Percentiles rank a stretch among this genome's conserved stretches.
These are phyloP conservation scores for Notodonta dromedarius DNA, from an alignment of 2,888 invertebrate genomes.

Conservation along the genomic window DNA sequence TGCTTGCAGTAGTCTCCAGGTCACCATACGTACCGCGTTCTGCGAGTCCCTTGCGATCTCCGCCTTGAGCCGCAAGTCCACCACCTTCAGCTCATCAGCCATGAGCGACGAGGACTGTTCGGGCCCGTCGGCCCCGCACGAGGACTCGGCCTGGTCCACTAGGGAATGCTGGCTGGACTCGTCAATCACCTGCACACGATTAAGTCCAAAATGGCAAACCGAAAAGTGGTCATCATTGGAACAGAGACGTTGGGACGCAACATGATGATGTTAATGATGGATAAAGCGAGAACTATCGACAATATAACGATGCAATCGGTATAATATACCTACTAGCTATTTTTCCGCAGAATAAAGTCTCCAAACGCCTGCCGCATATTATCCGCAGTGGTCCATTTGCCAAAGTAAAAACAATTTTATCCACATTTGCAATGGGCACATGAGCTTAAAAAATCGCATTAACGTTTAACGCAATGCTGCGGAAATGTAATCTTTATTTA, in stretches of 20 bases:
- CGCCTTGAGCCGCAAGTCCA: constrained; percentile 88
- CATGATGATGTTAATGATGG: background rate
- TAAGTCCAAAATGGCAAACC: background rate
- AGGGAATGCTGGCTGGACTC: constrained; percentile 89
- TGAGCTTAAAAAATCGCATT: no score
- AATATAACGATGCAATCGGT: no score
- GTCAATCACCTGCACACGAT: constrained; percentile 85
- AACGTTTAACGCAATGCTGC: no score
- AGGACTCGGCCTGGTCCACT: constrained; percentile 59
- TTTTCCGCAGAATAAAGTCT: no score
- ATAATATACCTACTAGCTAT: no score
- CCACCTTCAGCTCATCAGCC: constrained; percentile 81
- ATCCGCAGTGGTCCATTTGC: no score
- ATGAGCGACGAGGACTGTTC: constrained; percentile 47
- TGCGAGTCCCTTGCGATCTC: constrained; percentile 68
- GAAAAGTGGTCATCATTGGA: background rate
- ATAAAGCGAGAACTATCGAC: no score
- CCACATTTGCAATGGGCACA: no score
- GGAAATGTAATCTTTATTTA: no score
- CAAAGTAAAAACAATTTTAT: no score
- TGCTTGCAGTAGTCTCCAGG: background rate
- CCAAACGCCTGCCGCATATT: no score
- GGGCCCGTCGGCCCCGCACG: constrained; percentile 59
- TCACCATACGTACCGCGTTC: constrained; percentile 51
- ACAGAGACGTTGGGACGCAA: background rate